phyloP scores from a whole-genome alignment of 2,797 vertebrate species.

The Diplodus sargus region DNA sequence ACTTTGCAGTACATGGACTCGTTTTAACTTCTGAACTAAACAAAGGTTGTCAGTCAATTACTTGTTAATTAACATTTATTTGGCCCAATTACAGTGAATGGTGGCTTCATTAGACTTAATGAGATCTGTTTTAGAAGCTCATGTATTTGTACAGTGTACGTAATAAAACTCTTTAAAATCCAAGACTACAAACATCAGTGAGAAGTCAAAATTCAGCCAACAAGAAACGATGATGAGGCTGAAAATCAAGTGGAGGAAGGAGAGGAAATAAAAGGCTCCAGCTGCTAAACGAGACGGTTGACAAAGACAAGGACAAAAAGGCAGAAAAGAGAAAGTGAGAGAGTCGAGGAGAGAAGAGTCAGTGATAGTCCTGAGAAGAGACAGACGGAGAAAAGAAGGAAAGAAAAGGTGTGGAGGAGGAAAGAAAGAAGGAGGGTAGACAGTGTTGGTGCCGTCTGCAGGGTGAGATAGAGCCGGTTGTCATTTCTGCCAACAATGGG shows the following conservation, averaged over 20 bases:
- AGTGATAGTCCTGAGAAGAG: slow-evolving; percentile 15
- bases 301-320: neutral
- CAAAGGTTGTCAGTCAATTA: neutral
- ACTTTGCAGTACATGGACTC: no score
- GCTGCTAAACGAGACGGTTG: slow-evolving; percentile 16
- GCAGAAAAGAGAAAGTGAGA: neutral
- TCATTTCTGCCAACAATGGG: slow-evolving; percentile 49
- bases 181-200: neutral
- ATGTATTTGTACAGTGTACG: neutral
- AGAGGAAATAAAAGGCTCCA: neutral
- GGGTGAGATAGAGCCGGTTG: slow-evolving; percentile 49
- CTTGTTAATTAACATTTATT: neutral
- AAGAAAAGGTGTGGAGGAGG: neutral
- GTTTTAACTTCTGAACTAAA: neutral
- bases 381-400: neutral
- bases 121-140: neutral
- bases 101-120: neutral
- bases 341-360: neutral
- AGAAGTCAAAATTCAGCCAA: neutral
- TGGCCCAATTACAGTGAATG: neutral
- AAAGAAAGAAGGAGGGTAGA: neutral
- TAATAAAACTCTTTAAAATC: slow-evolving; percentile 1
- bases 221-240: neutral
- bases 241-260: neutral
- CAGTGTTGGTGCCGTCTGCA: slow-evolving; percentile 34